Conservation (phyloP, 2,888 invertebrate species). For the Ichneumoninae sp. region DNA sequence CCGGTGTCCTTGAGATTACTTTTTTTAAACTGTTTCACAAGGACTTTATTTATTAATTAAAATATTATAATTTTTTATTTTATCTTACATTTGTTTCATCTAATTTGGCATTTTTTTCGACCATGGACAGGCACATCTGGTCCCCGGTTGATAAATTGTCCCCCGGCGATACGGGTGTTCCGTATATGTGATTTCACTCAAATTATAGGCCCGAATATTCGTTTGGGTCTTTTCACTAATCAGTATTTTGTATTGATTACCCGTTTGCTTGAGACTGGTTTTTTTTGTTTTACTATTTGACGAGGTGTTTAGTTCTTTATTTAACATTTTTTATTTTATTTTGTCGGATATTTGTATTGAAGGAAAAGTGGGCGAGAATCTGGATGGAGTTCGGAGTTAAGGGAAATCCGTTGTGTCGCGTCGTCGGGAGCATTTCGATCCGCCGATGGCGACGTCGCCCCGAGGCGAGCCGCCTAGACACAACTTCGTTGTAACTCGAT, state of each 20-base stretch:
- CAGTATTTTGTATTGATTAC: background rate
- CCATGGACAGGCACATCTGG: no score
- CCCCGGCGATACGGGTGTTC: background rate
- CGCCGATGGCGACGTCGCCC: conserved; percentile 34
- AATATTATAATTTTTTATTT: background rate
- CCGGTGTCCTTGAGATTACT: background rate
- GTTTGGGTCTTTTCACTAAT: background rate
- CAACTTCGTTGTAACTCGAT: conserved; percentile 75
- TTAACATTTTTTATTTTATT: background rate
- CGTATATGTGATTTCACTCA: background rate
- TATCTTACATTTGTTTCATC: background rate
- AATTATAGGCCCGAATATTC: background rate
- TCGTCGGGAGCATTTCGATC: conserved; percentile 23
- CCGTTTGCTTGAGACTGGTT: background rate
- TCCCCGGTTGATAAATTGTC: no score
- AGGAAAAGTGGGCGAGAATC: background rate
- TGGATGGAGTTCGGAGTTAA: conserved; percentile 1
- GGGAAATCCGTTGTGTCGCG: conserved; percentile 1
- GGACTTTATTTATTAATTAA: background rate
- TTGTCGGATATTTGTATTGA: background rate
- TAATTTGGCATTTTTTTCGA: background rate
- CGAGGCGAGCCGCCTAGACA: conserved; percentile 53
- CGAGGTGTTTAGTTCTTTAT: background rate
- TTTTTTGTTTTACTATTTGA: no score
- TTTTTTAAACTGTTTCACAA: no score